Percentiles rank a stretch among this genome's conserved stretches.
These are phyloP conservation scores for Sminthurinus signatus DNA, from an alignment of 1,140 invertebrate genomes.

Conservation along the genomic window DNA sequence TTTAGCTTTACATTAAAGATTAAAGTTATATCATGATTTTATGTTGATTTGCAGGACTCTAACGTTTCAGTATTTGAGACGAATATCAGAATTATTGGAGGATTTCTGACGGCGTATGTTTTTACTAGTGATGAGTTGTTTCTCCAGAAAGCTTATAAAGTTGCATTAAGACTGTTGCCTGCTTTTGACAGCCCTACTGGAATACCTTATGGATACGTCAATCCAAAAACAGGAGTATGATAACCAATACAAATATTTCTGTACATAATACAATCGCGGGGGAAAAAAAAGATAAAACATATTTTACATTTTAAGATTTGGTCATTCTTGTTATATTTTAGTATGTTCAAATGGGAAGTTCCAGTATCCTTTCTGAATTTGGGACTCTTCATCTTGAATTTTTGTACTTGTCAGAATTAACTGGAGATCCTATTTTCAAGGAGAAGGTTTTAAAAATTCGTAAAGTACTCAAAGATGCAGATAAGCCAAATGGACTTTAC, in stretches of 20 bases:
- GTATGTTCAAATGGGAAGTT: neutral
- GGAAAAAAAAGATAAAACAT: neutral
- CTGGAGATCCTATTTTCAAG: conserved; percentile 53
- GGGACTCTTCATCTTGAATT: conserved; percentile 61
- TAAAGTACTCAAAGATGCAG: conserved; percentile 49
- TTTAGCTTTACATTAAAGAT: no score
- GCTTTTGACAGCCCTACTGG: conserved; percentile 97
- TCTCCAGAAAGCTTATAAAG: conserved; percentile 51
- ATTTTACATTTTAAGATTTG: neutral
- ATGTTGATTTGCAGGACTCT: no score
- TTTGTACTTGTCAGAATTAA: conserved; percentile 55
- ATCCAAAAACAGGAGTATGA: conserved; percentile 52
- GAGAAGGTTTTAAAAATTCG: conserved; percentile 49
- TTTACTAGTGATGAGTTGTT: conserved; percentile 50
- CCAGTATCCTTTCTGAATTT: conserved; percentile 49
- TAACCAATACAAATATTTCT: neutral
- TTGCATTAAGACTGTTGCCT: conserved; percentile 88
- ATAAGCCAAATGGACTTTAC: conserved; percentile 56
- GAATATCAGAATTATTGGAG: conserved; percentile 82
- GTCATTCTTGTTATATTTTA: neutral
- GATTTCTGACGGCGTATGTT: conserved; percentile 51
- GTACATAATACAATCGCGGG: no score
- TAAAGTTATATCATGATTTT: no score
- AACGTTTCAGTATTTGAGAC: conserved; percentile 97
- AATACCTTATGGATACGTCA: conserved; percentile 88